Evolutionary conservation across 1,140 invertebrate species (phyloP).

Genomic region (Chlorops oryzae): DNA sequence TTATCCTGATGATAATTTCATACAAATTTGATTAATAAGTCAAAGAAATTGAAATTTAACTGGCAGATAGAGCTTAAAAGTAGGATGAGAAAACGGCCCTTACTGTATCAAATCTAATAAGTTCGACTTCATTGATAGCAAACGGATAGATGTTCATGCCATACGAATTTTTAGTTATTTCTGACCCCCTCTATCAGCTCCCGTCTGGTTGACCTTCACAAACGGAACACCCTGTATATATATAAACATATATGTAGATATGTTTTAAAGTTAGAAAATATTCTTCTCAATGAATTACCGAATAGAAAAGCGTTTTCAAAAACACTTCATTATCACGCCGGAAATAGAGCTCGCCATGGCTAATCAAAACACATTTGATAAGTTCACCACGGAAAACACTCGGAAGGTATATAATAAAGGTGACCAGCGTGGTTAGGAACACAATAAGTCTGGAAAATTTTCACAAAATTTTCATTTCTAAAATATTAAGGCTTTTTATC

Average conservation of each 20-base stretch:
- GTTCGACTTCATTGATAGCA: too few species aligned
- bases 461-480: not conserved
- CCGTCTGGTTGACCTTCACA: too few species aligned
- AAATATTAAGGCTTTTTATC: not conserved
- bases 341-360: constrained; percentile 52
- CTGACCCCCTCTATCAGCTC: too few species aligned
- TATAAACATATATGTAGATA: not conserved
- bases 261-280: not conserved
- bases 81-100: too few species aligned
- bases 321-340: constrained; percentile 54
- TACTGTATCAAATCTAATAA: too few species aligned
- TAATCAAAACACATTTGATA: constrained; percentile 51
- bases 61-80: too few species aligned
- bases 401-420: constrained; percentile 61
- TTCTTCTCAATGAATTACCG: constrained; percentile 34
- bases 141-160: too few species aligned
- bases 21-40: too few species aligned
- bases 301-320: constrained; percentile 52
- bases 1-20: too few species aligned
- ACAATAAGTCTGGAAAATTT: constrained; percentile 51
- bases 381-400: constrained; percentile 59
- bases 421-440: constrained; percentile 55
- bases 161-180: too few species aligned
- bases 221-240: too few species aligned
- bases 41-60: too few species aligned